Percentiles rank a stretch among this genome's conserved stretches.
Evolutionary conservation across 2,797 vertebrate species (phyloP).

Genomic region (Ptychobarbus kaznakovi): DNA sequence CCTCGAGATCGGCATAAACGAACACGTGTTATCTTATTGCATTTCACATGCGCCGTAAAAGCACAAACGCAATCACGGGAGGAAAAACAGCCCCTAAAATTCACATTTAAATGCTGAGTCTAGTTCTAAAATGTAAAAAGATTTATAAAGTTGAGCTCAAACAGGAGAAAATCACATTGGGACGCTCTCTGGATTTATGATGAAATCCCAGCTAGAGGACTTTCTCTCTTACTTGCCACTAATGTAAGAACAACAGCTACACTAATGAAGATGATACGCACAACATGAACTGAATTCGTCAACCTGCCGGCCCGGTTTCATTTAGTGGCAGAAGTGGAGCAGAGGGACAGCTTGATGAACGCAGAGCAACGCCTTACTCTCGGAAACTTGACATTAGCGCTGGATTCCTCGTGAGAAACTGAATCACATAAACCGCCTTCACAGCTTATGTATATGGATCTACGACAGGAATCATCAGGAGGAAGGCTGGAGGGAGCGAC

Average conservation of each 20-base stretch:
- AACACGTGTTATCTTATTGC: conserved; percentile 79
- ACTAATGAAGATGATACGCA: conserved; percentile 1
- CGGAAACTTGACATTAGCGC: not conserved
- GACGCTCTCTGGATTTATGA: conserved; percentile 34
- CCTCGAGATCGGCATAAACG: conserved; percentile 73
- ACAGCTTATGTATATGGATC: not conserved
- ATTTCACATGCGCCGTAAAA: conserved; percentile 65
- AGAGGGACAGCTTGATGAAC: conserved; percentile 18
- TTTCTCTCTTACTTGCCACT: no score
- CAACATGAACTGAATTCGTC: no score
- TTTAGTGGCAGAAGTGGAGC: conserved; percentile 29
- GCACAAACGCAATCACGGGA: conserved; percentile 14
- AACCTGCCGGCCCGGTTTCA: conserved; percentile 23
- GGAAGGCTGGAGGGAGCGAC: not conserved
- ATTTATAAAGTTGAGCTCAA: conserved; percentile 66
- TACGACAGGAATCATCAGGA: conserved; percentile 1
- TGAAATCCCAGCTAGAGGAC: conserved; percentile 44
- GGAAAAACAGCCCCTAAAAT: conserved; percentile 31
- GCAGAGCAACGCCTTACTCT: conserved; percentile 10
- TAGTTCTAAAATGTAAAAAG: conserved; percentile 54
- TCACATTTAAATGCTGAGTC: conserved; percentile 42
- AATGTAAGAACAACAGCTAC: no score
- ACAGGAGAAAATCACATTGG: conserved; percentile 66
- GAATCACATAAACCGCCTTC: not conserved
- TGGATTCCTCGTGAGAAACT: conserved; percentile 1